Evolutionary conservation across 2,113 vertebrate species (phyloP), one percentile per base, ranked within the genome.

Genomic region (Syngnathus typhle): DNA sequence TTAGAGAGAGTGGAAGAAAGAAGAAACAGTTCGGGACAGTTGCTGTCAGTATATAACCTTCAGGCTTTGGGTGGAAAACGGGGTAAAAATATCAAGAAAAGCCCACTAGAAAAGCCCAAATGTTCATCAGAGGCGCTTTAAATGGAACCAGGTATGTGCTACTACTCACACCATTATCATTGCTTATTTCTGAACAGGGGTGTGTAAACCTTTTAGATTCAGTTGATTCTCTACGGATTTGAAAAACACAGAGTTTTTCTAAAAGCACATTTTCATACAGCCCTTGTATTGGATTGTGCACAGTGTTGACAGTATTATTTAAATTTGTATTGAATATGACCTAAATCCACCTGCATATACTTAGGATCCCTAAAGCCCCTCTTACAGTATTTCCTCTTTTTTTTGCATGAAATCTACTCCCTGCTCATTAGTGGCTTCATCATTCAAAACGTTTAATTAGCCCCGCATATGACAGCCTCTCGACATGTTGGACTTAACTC

Each of bases 401-500:
- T 62, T 62, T 41, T 19, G 38, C 39, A 19, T 43, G 18, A 58
- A 58, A 36, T 27, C 23, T 21, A 38, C 39, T 38, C 39, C 8
- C 2, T 41, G 11, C 38, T 62, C 37, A 43, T 41, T 39, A 62
- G 39, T 19, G 38, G n/a, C 60, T 2, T 41, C 37, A 39, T 64
- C 52, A 7, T 37, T 47, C 21, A 38, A 2, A 55, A 32, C 19
- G 37, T 5, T 70, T 70, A 32, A 69, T 79, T 27, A 67, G n/a
- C 68, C 44, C 41, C 38, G 16, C 27, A 16, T 36, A 13, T 58
- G 54, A 13, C 32, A 68, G 64, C 69, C 23, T 64, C 43, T 68
- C 74, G 27, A 32, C 78, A 74, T 73, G 68, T 41, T 75, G 44
- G 49, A 68, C 65, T 51, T 62, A 49, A 6, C 46, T 74, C 59